Base-by-base conservation (phyloP, 2,113 vertebrate genomes). In the Melanerpes aurifrons region DNA sequence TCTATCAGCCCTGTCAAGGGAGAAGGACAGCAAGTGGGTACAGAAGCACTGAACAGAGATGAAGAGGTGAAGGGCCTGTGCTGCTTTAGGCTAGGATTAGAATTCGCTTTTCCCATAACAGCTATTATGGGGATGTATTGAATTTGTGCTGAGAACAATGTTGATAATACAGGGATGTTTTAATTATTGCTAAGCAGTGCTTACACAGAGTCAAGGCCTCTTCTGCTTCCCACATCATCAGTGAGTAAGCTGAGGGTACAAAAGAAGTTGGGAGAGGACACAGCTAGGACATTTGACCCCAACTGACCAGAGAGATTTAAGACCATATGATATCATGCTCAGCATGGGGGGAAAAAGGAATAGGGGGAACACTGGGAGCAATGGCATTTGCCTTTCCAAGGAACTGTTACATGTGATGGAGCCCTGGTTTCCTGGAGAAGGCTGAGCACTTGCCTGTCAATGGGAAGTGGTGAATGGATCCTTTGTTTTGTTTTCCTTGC, bases 241-340 rank as follows among this genome's bases (percentile, higher is more conserved):
- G 29, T 0, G n/a, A 56, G 63, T 24, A 75, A 64, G 25, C 20
- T 61, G 70, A 29, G 43, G 28, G 1, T 37, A 40, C 18, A 28
- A 29, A 26, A 9, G 35, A 24, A 12, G 58, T 2, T 21, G 35
- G 54, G 29, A 67, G 66, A 32, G 66, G 47, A 61, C 54, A 71
- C 17, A 56, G 70, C 14, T 35, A 40, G 64, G 37, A 29, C 17
- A 89, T 82, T n/a, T 57, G 86, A 40, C 32, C 58, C 32, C 25
- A 37, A 4, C 10, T 37, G 45, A 31, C 8, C 53, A 54, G 16
- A 40, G 75, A 54, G 47, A 1, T 10, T 16, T 15, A 64, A 43
- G 1, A 35, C 7, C 53, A 5, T 0, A 4, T 2, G 18, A 32
- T 2, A 25, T 4, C 4, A 2, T 24, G 62, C 48, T 53, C 74